phyloP scores from a whole-genome alignment of 1,140 invertebrate genomes.

The Wasmannia auropunctata region DNA sequence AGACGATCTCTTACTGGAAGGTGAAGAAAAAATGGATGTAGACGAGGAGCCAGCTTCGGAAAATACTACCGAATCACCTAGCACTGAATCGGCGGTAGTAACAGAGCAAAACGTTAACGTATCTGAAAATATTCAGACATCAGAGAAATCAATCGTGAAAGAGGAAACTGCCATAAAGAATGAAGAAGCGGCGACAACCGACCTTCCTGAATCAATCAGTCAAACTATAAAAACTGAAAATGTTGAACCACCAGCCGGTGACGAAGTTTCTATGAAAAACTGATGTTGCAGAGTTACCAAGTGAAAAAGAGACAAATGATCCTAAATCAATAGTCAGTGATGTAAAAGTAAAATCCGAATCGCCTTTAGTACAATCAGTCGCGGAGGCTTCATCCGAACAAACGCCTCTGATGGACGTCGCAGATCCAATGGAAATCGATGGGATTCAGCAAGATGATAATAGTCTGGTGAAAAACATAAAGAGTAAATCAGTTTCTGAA shows the following conservation, averaged over 20 bases:
- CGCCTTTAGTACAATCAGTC: slow-evolving; percentile 18
- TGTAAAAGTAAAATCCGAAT: slow-evolving; percentile 49
- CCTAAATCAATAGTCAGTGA: slow-evolving; percentile 48
- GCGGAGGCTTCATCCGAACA: slow-evolving; percentile 51
- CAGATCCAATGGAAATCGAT: slow-evolving; percentile 45
- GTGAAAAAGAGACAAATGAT: slow-evolving; percentile 67
- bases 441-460: slow-evolving; percentile 37
- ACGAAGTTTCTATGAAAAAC: slow-evolving; percentile 52
- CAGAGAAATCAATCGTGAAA: slow-evolving; percentile 52
- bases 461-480: slow-evolving; percentile 17
- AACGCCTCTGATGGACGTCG: slow-evolving; percentile 30
- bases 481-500: slow-evolving; percentile 34
- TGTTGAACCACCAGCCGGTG: slow-evolving; percentile 46
- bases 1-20: slow-evolving; percentile 79
- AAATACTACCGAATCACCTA: slow-evolving; percentile 36
- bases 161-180: slow-evolving; percentile 13
- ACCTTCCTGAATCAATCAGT: slow-evolving; percentile 39
- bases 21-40: slow-evolving; percentile 72
- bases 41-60: slow-evolving; percentile 67
- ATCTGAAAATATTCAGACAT: slow-evolving; percentile 57
- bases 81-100: background rate
- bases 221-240: slow-evolving; percentile 38
- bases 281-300: slow-evolving; percentile 57
- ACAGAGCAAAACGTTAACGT: slow-evolving; percentile 75
- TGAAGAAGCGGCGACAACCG: background rate